phyloP scores from a whole-genome alignment of 2,888 invertebrate genomes.

The Athripsodes cinereus region DNA sequence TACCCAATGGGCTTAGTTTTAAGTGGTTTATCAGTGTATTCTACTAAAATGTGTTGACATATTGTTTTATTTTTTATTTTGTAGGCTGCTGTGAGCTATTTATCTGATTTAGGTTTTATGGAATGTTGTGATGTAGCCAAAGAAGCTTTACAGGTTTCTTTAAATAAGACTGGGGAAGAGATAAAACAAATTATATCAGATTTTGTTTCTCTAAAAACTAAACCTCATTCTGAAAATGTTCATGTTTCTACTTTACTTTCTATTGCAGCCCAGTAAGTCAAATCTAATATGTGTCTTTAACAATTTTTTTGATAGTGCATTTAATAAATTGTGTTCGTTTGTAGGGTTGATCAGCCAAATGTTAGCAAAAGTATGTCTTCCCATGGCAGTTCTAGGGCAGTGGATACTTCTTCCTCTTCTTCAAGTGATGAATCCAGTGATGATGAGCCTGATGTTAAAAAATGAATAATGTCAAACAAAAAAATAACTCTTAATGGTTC shows the following conservation, averaged over 20 bases:
- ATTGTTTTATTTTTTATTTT: background rate
- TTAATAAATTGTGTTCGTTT: too few relatives aligned
- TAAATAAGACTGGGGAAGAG: slow-evolving; percentile 39
- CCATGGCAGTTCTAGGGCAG: too few relatives aligned
- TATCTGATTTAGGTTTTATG: slow-evolving; percentile 44
- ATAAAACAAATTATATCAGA: slow-evolving; percentile 34
- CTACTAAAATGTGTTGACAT: background rate
- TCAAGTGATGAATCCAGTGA: too few relatives aligned
- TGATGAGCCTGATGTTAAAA: too few relatives aligned
- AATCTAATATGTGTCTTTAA: background rate
- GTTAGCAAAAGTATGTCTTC: too few relatives aligned
- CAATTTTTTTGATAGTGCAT: too few relatives aligned
- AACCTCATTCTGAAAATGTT: background rate
- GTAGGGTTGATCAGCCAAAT: too few relatives aligned
- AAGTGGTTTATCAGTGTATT: background rate
- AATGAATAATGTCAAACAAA: too few relatives aligned
- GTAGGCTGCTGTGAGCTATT: slow-evolving; percentile 39
- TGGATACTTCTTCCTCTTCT: too few relatives aligned
- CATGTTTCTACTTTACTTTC: background rate
- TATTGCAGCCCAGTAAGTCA: slow-evolving; percentile 1
- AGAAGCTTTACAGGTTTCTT: slow-evolving; percentile 35
- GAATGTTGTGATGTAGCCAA: slow-evolving; percentile 38
- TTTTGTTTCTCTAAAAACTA: background rate
- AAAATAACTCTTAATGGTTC: too few relatives aligned
- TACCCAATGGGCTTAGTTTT: background rate